These are phyloP conservation scores for Syrrhaptes paradoxus DNA, from an alignment of 2,113 vertebrate species.

Conservation along the genomic window DNA sequence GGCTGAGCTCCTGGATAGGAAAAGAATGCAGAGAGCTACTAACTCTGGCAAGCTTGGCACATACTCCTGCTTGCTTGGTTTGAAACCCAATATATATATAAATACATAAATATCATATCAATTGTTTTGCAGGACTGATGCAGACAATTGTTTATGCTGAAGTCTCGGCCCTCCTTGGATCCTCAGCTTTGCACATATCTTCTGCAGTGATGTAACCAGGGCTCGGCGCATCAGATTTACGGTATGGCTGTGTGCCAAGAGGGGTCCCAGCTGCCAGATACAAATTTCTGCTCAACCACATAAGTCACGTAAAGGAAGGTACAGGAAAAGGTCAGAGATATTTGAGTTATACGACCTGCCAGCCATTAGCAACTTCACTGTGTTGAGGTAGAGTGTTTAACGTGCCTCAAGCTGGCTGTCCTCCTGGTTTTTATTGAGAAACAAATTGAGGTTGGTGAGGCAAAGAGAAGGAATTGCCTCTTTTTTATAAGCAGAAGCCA, in stretches of 20 bases:
- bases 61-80: not conserved
- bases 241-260: accelerated
- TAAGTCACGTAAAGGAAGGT: not conserved
- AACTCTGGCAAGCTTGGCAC: not conserved
- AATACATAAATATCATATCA: not conserved
- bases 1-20: not conserved
- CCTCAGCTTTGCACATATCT: not conserved
- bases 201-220: not conserved
- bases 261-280: accelerated
- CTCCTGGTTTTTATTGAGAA: not conserved
- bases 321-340: not conserved
- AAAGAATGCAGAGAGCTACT: not conserved
- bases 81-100: not conserved
- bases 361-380: not conserved
- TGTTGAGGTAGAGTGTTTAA: accelerated
- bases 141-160: not conserved
- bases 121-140: not conserved
- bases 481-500: not conserved
- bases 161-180: not conserved
- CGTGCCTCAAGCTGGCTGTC: not conserved
- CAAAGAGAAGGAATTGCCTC: not conserved
- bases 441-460: not conserved
- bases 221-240: not conserved
- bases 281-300: not conserved
- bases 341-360: not conserved